Evolutionary conservation across 2,888 invertebrate species (phyloP).

Genomic region (Lithophane ornitopus): DNA sequence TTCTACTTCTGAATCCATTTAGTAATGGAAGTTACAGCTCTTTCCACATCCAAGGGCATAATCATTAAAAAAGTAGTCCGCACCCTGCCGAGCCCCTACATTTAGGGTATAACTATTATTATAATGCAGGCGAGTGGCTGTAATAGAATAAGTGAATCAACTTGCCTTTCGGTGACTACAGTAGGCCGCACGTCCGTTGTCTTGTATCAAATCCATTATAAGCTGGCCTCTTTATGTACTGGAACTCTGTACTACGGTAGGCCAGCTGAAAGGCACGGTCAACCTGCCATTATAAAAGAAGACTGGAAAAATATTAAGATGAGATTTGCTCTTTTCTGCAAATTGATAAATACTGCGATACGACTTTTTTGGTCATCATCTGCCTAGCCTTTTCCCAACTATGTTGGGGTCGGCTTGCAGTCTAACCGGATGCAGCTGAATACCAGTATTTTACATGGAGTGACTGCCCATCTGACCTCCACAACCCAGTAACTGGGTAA

Average conservation of each 20-base stretch:
- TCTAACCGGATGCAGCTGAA: no score
- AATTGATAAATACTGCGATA: background rate
- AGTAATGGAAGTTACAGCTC: slow-evolving; percentile 37
- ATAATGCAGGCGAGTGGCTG: background rate
- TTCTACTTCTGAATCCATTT: slow-evolving; percentile 23
- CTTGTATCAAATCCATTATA: background rate
- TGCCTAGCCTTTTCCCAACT: no score
- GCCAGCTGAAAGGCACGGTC: background rate
- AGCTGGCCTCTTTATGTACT: background rate
- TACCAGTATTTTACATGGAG: no score
- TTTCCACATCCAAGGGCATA: slow-evolving; percentile 23
- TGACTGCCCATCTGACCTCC: no score
- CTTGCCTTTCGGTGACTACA: slow-evolving; percentile 4
- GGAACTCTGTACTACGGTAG: background rate
- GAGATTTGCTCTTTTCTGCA: background rate
- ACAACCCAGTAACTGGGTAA: no score
- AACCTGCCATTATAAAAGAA: no score
- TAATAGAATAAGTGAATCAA: slow-evolving; percentile 25
- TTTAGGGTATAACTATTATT: slow-evolving; percentile 38
- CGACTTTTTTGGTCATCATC: background rate
- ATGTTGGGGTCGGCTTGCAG: no score
- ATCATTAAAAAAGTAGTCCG: slow-evolving; percentile 44
- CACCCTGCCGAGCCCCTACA: slow-evolving; percentile 46
- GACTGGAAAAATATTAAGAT: background rate
- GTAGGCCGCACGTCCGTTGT: background rate